phyloP scores from a whole-genome alignment of 1,140 invertebrate species.

The Cephus cinctus region DNA sequence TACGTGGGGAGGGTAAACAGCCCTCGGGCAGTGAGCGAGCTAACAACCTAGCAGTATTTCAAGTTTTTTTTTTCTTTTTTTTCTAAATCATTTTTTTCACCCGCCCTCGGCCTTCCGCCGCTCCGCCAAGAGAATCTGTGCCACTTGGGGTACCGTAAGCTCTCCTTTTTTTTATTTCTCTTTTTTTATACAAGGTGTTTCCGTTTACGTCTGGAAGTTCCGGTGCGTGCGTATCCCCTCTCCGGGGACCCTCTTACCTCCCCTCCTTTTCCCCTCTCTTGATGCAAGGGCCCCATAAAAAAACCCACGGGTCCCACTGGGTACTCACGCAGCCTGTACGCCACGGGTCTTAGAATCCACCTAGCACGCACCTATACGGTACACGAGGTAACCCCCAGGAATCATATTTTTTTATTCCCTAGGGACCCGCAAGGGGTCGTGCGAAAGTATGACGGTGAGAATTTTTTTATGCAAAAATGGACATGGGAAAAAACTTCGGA shows the following conservation, averaged over 20 bases:
- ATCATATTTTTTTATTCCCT: conserved; percentile 14
- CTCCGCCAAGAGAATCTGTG: conserved; percentile 44
- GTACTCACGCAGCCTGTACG: conserved; percentile 6
- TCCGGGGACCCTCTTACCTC: neutral
- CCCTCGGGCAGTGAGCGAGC: conserved; percentile 10
- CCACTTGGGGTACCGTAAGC: conserved; percentile 53
- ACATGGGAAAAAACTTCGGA: conserved; percentile 51
- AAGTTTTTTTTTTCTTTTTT: conserved; percentile 28
- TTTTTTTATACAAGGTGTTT: conserved; percentile 37
- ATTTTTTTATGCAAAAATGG: conserved; percentile 55
- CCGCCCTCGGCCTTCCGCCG: no score
- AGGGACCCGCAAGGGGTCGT: conserved; percentile 25
- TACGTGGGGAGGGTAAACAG: neutral
- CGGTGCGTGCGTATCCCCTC: conserved; percentile 7
- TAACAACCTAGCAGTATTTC: conserved; percentile 40
- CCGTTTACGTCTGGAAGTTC: conserved; percentile 32
- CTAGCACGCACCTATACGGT: no score
- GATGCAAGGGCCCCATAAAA: conserved; percentile 19
- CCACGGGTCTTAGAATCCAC: conserved; percentile 31
- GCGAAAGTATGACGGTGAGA: conserved; percentile 51
- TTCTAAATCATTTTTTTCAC: conserved; percentile 22
- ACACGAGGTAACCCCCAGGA: conserved; percentile 1
- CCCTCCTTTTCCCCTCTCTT: neutral
- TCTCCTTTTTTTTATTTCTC: conserved; percentile 4
- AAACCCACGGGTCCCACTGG: conserved; percentile 21